These are phyloP conservation scores for Nanger granti DNA, from an alignment of 2,113 vertebrate genomes.

Conservation along the genomic window DNA sequence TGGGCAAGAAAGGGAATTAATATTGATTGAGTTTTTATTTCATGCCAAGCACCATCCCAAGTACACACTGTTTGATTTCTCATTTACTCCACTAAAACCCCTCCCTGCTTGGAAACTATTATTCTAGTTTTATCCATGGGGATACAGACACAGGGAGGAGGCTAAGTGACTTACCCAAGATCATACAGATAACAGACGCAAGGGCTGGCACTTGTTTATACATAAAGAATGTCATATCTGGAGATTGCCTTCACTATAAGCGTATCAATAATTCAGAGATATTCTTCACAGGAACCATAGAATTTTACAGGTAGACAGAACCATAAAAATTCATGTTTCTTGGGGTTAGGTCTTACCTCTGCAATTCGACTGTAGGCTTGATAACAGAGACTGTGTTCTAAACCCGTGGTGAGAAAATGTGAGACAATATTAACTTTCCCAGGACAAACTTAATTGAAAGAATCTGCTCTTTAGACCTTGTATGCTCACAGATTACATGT, in stretches of 20 bases:
- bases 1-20: neutral
- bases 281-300: neutral
- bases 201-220: neutral
- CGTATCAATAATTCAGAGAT: neutral
- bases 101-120: neutral
- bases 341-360: neutral
- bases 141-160: neutral
- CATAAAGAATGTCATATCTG: neutral
- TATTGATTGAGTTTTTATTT: neutral
- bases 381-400: neutral
- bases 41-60: neutral
- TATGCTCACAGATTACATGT: neutral
- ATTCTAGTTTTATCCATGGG: neutral
- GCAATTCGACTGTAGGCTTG: neutral
- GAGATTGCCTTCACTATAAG: neutral
- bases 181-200: neutral
- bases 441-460: neutral
- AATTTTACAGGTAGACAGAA: slow-evolving; percentile 1
- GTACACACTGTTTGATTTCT: neutral
- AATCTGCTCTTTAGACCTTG: neutral
- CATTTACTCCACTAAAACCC: neutral
- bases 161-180: neutral
- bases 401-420: neutral
- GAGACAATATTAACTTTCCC: neutral
- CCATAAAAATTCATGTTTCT: neutral